Evolutionary conservation across 2,113 vertebrate genomes (phyloP), one percentile per base, ranked within the genome.

Genomic region (Origma solitaria): DNA sequence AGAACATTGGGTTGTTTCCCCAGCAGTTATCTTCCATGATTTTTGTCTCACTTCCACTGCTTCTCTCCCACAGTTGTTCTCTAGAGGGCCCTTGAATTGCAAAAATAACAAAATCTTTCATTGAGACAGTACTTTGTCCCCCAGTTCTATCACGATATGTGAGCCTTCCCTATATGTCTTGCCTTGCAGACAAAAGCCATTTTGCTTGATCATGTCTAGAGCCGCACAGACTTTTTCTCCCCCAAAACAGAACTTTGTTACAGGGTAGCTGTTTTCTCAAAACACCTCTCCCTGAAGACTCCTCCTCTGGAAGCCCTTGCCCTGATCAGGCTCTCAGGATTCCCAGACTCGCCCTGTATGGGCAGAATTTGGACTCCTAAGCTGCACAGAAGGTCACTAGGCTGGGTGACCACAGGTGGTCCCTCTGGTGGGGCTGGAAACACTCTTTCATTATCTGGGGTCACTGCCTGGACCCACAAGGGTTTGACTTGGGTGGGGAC

Each of bases 371-470:
- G 47, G 47, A 40, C n/a, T 13, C 9, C n/a, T 18, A 64, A 33
- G 15, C 49, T 0, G 0, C n/a, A 49, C 31, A 79, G 60, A 51
- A 56, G 40, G 49, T n/a, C 65, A 8, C 18, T 7, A 3, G 49
- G 30, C 31, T 68, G 51, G 8, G 8, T 70, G 45, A 28, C 37
- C 54, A 44, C 0, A 0, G 9, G 1, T 35, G n/a, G 6, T 38
- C 24, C 42, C 42, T 24, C 37, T 30, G 28, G 1, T 16, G 45
- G 47, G 70, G 15, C 49, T 49, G 23, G 38, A 51, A 76, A 6
- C 28, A 30, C 37, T 28, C 70, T 2, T n/a, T n/a, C n/a, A n/a
- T n/a, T n/a, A n/a, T 1, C 0, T 10, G 37, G 47, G 58, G 10
- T 44, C 27, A 2, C 37, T 50, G 44, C 35, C 38, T 72, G 75